phyloP scores from a whole-genome alignment of 1,140 invertebrate species.

The Sarcophaga peregrina region DNA sequence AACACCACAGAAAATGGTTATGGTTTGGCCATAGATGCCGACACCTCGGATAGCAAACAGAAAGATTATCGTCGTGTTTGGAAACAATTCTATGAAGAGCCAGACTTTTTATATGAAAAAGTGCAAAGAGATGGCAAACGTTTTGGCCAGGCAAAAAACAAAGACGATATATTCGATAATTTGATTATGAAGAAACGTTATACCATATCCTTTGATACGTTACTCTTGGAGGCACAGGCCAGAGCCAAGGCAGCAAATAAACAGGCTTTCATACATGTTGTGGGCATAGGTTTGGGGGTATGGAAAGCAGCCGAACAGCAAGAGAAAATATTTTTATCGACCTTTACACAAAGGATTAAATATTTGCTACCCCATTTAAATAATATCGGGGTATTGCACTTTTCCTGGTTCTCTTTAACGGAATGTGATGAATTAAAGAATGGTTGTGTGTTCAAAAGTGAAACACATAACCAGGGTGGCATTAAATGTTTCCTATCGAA shows the following conservation, averaged over 20 bases:
- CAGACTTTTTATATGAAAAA: constrained; percentile 38
- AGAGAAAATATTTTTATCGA: constrained; percentile 51
- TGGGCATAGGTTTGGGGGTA: constrained; percentile 49
- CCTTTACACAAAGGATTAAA: constrained; percentile 51
- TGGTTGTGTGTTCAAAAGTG: constrained; percentile 44
- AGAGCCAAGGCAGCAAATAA: constrained; percentile 39
- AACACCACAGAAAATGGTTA: constrained; percentile 69
- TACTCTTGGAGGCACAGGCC: constrained; percentile 46
- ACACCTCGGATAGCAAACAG: background rate
- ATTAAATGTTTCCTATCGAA: constrained; percentile 48
- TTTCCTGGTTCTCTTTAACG: constrained; percentile 50
- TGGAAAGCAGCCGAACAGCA: constrained; percentile 51
- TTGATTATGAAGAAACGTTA: constrained; percentile 50
- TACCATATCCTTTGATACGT: constrained; percentile 48
- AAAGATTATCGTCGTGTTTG: constrained; percentile 46
- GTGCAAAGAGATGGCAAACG: constrained; percentile 43
- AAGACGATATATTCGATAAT: constrained; percentile 47
- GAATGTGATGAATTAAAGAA: constrained; percentile 47
- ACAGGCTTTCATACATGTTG: constrained; percentile 49
- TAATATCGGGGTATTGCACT: constrained; percentile 49
- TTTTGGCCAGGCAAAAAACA: constrained; percentile 37
- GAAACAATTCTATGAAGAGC: constrained; percentile 47
- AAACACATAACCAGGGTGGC: constrained; percentile 49
- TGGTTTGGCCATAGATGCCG: constrained; percentile 42
- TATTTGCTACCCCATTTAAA: constrained; percentile 46